Evolutionary conservation across 2,113 vertebrate genomes (phyloP).

Genomic region (Talpa occidentalis): DNA sequence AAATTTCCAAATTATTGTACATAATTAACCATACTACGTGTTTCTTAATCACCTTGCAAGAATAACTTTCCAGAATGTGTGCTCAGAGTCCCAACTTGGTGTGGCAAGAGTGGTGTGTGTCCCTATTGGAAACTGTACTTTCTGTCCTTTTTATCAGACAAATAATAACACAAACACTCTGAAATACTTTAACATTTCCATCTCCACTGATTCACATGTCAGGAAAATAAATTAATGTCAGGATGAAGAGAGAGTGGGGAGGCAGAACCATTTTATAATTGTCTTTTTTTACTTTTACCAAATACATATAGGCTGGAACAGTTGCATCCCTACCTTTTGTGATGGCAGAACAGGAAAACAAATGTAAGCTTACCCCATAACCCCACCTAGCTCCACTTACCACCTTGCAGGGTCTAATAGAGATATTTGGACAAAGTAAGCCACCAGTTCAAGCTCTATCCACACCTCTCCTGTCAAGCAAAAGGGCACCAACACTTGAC

Average conservation of each 20-base stretch:
- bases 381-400: neutral
- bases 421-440: neutral
- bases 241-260: neutral
- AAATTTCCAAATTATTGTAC: neutral
- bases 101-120: too few species aligned
- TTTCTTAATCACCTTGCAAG: neutral
- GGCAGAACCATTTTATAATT: neutral
- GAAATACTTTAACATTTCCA: constrained; percentile 19
- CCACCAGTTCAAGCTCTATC: neutral
- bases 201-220: neutral
- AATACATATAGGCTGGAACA: neutral
- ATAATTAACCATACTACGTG: neutral
- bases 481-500: neutral
- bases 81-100: neutral
- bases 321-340: neutral
- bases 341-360: neutral
- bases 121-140: neutral
- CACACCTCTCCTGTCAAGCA: neutral
- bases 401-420: neutral
- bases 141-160: neutral
- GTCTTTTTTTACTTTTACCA: neutral
- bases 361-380: neutral
- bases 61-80: neutral
- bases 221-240: constrained; percentile 2
- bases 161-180: neutral